Evolutionary conservation across 2,113 vertebrate genomes (phyloP), one percentile per base, ranked within the genome.

Genomic region (Nibea coibor): DNA sequence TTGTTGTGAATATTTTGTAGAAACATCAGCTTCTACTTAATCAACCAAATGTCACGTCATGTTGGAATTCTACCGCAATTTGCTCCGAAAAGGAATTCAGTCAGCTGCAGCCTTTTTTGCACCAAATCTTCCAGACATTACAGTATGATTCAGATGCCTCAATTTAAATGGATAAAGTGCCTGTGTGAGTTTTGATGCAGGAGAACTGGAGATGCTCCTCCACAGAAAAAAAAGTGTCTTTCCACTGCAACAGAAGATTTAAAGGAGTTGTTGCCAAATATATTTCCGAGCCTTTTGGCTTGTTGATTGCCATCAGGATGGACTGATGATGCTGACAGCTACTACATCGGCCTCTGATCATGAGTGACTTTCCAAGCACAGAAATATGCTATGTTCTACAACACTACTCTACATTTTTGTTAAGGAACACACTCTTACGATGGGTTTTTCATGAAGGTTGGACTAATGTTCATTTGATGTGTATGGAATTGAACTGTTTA

Each of bases 111-210:
- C 50, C 72, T 68, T 83, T 39, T 76, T 82, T 86, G 72, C 89
- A 85, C 78, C 9, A 54, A 76, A 82, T 89, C 81, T 92, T 91
- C 91, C 88, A 78, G 77, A 90, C 3, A 31, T 77, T 45, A 84
- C 75, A 64, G 61, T 72, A 24, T 2, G 76, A 73, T 81, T 17
- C 62, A 78, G 79, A 83, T 83, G 88, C 89, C 57, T 91, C 59
- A 81, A 20, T 14, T 84, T 66, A 54, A 70, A 39, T 11, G 70
- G 80, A 90, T 78, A 19, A 93, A 94, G 90, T 94, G 92, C 91
- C 93, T 94, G 91, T 83, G 69, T 65, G 72, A 81, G 80, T 75
- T 68, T 42, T n/a, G 51, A 82, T 63, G 83, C 79, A 59, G 80
- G 72, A 76, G 73, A 79, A 64, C 72, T 61, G 59, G 51, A 80